Conservation (phyloP, 2,888 invertebrate genomes). For the Azorinus chamasolen region DNA sequence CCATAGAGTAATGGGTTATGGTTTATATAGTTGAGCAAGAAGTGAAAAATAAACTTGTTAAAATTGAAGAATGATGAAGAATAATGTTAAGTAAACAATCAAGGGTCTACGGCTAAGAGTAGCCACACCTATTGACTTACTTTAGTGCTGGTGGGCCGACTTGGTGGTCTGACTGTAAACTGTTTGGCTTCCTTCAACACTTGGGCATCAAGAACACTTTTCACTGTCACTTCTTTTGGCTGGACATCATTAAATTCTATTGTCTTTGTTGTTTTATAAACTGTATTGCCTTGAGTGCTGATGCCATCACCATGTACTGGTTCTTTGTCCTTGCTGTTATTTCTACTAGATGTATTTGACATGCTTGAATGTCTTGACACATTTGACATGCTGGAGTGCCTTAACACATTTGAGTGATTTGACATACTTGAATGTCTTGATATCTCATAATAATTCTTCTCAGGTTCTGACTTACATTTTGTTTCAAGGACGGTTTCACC, state of each 20-base stretch:
- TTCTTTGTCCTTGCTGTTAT: background rate
- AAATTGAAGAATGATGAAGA: too few relatives aligned
- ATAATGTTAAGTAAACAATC: too few relatives aligned
- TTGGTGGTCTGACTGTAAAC: conserved; percentile 37
- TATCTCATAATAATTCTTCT: conserved; percentile 72
- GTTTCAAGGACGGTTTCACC: conserved; percentile 31
- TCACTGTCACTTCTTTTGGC: conserved; percentile 65
- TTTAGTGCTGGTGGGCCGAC: conserved; percentile 66
- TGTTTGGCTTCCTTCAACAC: conserved; percentile 55
- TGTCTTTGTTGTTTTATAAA: conserved; percentile 71
- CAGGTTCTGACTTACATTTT: conserved; percentile 66
- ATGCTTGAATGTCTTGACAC: conserved; percentile 5
- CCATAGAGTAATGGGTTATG: too few relatives aligned
- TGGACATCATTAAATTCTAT: conserved; percentile 67
- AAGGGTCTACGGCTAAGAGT: too few relatives aligned
- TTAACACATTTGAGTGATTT: conserved; percentile 33
- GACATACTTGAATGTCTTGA: conserved; percentile 60
- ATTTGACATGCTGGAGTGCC: conserved; percentile 8
- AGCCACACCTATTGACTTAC: too few relatives aligned
- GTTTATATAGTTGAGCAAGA: too few relatives aligned
- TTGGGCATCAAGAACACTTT: conserved; percentile 65
- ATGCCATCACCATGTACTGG: background rate
- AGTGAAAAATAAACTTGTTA: too few relatives aligned
- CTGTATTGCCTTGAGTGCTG: conserved; percentile 13
- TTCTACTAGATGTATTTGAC: background rate